A percentile compares a stretch with the other conserved stretches of the same genome.
Evolutionary conservation across 1,140 invertebrate species (phyloP).

Genomic region (Ostrea denselamellosa): DNA sequence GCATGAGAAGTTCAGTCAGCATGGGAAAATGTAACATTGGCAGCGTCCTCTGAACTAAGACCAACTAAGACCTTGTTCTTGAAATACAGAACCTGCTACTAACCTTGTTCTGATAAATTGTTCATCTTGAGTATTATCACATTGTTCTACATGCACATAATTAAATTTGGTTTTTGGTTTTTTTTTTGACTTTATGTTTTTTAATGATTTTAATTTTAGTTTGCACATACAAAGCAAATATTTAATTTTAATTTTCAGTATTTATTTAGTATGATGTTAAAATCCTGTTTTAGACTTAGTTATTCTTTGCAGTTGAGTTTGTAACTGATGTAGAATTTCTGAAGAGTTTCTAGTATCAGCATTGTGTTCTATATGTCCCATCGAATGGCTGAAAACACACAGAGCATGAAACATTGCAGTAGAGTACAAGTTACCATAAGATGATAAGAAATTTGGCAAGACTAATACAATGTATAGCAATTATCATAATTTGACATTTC

Average conservation of each 20-base stretch:
- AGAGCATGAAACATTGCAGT: conserved; percentile 26
- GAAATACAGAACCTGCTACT: neutral
- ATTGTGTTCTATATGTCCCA: neutral
- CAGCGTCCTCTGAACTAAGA: neutral
- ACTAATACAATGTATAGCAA: neutral
- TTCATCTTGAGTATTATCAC: too few species aligned
- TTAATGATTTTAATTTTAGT: neutral
- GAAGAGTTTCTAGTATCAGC: neutral
- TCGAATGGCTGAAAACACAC: neutral
- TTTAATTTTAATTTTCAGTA: neutral
- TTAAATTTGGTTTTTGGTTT: neutral
- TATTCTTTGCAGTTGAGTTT: neutral
- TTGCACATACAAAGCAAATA: neutral
- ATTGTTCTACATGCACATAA: neutral
- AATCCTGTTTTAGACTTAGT: neutral
- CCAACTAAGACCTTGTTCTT: neutral
- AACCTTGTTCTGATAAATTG: neutral
- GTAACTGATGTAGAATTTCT: neutral
- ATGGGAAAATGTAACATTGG: neutral
- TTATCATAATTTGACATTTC: conserved; percentile 40
- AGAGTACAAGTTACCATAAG: neutral
- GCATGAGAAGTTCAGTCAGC: neutral
- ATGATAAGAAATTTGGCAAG: neutral
- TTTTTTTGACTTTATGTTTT: neutral
- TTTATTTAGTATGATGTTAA: neutral